phyloP scores from a whole-genome alignment of 2,888 invertebrate genomes.

The Piscicola geometra region DNA sequence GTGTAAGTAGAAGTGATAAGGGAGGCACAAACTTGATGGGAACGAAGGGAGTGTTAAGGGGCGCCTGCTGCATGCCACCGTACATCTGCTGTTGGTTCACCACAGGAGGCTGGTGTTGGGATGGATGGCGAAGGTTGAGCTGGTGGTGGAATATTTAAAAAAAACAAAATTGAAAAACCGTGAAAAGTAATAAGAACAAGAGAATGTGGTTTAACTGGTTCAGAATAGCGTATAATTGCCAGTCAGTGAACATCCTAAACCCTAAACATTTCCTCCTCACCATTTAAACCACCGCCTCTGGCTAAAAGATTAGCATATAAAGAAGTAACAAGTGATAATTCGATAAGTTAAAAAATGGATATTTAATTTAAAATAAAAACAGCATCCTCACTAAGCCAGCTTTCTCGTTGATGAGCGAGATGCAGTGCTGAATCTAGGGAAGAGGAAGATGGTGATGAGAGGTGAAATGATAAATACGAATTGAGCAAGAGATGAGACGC shows the following conservation, averaged over 20 bases:
- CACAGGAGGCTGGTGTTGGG: not conserved
- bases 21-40: constrained; percentile 26
- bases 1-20: no score
- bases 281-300: no score
- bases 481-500: no score
- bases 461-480: no score
- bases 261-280: not conserved
- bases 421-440: constrained; percentile 79
- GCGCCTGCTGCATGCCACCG: constrained; percentile 4
- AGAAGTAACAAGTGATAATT: not conserved
- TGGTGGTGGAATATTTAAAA: not conserved
- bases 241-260: not conserved
- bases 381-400: constrained; percentile 43
- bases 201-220: not conserved
- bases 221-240: constrained; percentile 23
- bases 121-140: not conserved
- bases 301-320: not conserved
- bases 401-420: constrained; percentile 92
- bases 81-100: constrained; percentile 10
- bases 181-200: no score
- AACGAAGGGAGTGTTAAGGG: constrained; percentile 18
- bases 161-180: not conserved
- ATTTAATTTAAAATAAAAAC: not conserved
- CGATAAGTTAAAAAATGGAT: not conserved
- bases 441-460: no score